phyloP scores from a whole-genome alignment of 2,113 vertebrate species.

The Aplodontia rufa region DNA sequence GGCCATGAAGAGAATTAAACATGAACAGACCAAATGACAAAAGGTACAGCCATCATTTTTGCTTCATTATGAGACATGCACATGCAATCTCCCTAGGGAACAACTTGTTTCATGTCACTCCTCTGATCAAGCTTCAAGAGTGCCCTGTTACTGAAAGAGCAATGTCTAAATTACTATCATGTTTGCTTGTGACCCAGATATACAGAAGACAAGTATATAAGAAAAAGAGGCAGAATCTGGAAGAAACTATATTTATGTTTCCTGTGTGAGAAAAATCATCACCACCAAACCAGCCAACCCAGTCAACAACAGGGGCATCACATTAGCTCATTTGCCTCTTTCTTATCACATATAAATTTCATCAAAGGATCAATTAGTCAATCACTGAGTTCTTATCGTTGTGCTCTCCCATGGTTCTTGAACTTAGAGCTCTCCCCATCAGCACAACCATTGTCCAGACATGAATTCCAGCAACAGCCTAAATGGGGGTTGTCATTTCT shows the following conservation, averaged over 20 bases:
- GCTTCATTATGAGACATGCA: background rate
- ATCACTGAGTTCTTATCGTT: background rate
- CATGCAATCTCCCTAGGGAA: background rate
- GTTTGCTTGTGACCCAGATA: background rate
- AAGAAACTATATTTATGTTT: background rate
- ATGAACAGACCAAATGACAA: background rate
- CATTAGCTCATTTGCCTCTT: background rate
- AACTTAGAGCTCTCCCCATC: background rate
- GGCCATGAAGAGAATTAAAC: background rate
- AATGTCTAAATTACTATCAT: background rate
- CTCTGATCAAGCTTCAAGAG: conserved; percentile 26
- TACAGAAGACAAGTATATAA: background rate
- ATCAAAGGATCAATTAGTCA: background rate
- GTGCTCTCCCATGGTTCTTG: background rate
- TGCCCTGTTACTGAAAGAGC: conserved; percentile 6
- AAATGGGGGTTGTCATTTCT: background rate
- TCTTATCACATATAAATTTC: background rate
- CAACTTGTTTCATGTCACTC: background rate
- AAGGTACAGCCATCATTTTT: background rate
- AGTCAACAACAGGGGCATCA: background rate
- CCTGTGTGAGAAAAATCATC: background rate
- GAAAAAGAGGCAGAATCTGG: background rate
- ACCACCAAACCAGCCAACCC: background rate
- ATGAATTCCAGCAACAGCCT: background rate
- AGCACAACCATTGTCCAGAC: background rate